Conservation (phyloP, 2,888 invertebrate species). For the Sminthurinus aureus region DNA sequence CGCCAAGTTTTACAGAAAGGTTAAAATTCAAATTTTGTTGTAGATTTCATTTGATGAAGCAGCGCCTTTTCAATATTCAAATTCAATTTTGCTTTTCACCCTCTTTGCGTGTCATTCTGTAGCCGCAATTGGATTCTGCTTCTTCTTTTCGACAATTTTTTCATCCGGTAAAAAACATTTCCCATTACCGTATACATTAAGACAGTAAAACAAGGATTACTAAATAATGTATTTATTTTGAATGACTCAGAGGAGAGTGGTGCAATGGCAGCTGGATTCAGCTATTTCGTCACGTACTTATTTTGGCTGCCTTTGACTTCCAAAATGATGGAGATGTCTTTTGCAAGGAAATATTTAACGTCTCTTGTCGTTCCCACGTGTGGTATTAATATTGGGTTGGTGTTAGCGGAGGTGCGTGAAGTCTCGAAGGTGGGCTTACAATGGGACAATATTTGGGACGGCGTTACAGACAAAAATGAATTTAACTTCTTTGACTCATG, state of each 20-base stretch:
- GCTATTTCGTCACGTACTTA: not conserved
- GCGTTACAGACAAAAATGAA: conserved; percentile 49
- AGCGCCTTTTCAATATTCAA: conserved; percentile 75
- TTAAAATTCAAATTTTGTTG: not conserved
- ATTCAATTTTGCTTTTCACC: conserved; percentile 75
- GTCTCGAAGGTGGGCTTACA: conserved; percentile 42
- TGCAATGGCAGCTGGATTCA: not conserved
- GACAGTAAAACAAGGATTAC: not conserved
- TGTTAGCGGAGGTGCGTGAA: not conserved
- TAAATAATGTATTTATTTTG: not conserved
- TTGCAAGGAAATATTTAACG: not conserved
- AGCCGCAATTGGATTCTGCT: conserved; percentile 78
- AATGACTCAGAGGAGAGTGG: not conserved
- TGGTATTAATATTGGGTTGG: not conserved
- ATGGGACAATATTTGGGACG: conserved; percentile 47
- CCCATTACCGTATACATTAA: not conserved
- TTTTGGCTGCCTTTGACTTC: not conserved
- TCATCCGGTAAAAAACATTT: conserved; percentile 67
- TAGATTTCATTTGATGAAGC: no score
- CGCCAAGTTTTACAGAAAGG: no score
- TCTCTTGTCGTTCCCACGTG: not conserved
- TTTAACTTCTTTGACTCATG: conserved; percentile 14
- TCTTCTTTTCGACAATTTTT: conserved; percentile 81
- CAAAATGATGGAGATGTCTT: not conserved
- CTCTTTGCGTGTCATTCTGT: conserved; percentile 73